phyloP scores from a whole-genome alignment of 2,797 vertebrate species.

The Lateolabrax maculatus region DNA sequence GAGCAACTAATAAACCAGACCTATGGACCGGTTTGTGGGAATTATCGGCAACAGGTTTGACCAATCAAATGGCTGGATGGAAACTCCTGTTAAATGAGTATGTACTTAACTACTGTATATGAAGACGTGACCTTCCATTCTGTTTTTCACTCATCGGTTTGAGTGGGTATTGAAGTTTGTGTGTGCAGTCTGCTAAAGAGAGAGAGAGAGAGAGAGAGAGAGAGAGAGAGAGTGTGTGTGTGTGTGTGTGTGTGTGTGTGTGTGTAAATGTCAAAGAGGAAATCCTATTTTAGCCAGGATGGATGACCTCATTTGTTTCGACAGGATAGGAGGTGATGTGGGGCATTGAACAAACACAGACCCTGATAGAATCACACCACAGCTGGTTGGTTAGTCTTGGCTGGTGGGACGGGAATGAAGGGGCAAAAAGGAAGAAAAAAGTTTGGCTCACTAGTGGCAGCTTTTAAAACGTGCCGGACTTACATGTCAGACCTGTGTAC shows the following conservation, averaged over 20 bases:
- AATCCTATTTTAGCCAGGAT: conserved; percentile 44
- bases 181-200: too few species aligned
- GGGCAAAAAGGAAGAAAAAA: background rate
- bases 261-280: conserved; percentile 26
- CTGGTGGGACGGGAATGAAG: conserved; percentile 15
- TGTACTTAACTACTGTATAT: background rate
- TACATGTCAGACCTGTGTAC: conserved; percentile 10
- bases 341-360: conserved; percentile 38
- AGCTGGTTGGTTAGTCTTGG: conserved; percentile 35
- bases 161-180: too few species aligned
- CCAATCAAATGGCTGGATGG: background rate
- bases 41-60: background rate
- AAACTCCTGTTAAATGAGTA: background rate
- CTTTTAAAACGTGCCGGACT: conserved; percentile 27
- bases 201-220: too few species aligned
- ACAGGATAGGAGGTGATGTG: conserved; percentile 44
- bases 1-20: conserved; percentile 20
- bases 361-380: conserved; percentile 44
- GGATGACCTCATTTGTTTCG: conserved; percentile 53
- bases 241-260: conserved; percentile 14
- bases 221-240: too few species aligned
- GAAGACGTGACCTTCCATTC: conserved; percentile 11
- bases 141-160: background rate
- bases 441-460: conserved; percentile 15
- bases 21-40: background rate